Evolutionary conservation across 2,113 vertebrate genomes (phyloP).

Genomic region (Hemibagrus wyckioides): DNA sequence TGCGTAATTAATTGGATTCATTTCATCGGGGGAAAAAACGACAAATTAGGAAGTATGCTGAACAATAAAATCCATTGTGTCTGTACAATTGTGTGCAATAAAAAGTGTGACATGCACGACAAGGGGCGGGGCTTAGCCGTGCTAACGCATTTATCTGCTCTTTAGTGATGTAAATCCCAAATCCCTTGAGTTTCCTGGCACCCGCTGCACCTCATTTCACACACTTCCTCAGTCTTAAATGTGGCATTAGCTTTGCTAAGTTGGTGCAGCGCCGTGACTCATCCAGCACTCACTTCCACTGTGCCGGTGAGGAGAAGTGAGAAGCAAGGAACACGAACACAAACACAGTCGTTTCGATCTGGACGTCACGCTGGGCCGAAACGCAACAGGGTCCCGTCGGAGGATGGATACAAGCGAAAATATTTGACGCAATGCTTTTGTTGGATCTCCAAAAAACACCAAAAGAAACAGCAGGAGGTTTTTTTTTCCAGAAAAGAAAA

Average conservation of each 20-base stretch:
- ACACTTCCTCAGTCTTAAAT: slow-evolving; percentile 27
- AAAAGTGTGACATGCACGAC: background rate
- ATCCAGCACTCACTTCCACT: slow-evolving; percentile 1
- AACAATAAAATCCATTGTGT: background rate
- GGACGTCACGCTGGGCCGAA: slow-evolving; percentile 40
- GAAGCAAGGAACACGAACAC: slow-evolving; percentile 22
- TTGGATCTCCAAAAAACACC: background rate
- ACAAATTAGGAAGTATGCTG: background rate
- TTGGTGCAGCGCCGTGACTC: slow-evolving; percentile 17
- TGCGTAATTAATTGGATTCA: background rate
- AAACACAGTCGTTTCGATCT: slow-evolving; percentile 53
- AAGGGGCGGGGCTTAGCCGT: background rate
- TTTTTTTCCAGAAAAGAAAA: background rate
- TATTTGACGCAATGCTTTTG: background rate
- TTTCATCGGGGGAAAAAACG: background rate
- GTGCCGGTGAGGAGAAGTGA: slow-evolving; percentile 14
- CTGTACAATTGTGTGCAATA: background rate
- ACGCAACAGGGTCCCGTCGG: slow-evolving; percentile 31
- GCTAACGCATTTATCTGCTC: background rate
- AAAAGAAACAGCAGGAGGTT: background rate
- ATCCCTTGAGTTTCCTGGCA: slow-evolving; percentile 9
- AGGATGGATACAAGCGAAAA: background rate
- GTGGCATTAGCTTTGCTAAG: slow-evolving; percentile 35
- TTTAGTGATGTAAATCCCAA: background rate
- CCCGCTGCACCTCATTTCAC: slow-evolving; percentile 26